Evolutionary conservation across 2,797 vertebrate species (phyloP), one percentile per base, ranked within the genome.

Genomic region (Syndactyla subalaris): DNA sequence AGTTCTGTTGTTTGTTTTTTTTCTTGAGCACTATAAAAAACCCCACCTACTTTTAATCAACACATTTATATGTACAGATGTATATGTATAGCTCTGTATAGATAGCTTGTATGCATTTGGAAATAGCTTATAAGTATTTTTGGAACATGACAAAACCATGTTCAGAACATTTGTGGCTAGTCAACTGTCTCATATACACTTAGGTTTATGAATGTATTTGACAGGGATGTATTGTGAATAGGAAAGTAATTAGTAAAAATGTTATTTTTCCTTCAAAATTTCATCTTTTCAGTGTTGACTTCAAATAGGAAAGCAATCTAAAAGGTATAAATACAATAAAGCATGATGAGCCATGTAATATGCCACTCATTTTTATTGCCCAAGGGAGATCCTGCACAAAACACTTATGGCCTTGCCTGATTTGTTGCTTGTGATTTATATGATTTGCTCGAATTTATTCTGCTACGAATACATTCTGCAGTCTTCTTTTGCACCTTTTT

Each of bases 261-360:
- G 2, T 16, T 72, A 46, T 78, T 52, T 74, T 72, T 89, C 34
- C 58, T 85, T 73, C 46, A 68, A 43, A 89, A 43, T 1, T 24
- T 76, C 6, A 24, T 78, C 10, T 91, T 45, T 76, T n/a, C 10
- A 34, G 9, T n/a, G 12, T 4, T 70, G 16, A 73, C 26, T 82
- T 91, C n/a, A 79, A 66, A 86, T 8, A 48, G 6, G 15, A 20
- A 92, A 88, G 70, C 13, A 70, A 63, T 59, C 46, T 75, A 68
- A 83, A 93, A 90, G 20, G 6, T 81, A 20, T 74, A 92, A 79
- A 86, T 86, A 84, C 36, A 86, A 68, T 86, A 94, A 94, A 86
- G 16, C 32, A 92, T 63, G 73, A 78, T 62, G n/a, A 90, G 23
- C 59, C 59, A 18, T 76, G 34, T 73, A 86, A 92, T 76, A 27